Conservation (phyloP, 2,888 invertebrate genomes). For the Ectropis crepuscularia region DNA sequence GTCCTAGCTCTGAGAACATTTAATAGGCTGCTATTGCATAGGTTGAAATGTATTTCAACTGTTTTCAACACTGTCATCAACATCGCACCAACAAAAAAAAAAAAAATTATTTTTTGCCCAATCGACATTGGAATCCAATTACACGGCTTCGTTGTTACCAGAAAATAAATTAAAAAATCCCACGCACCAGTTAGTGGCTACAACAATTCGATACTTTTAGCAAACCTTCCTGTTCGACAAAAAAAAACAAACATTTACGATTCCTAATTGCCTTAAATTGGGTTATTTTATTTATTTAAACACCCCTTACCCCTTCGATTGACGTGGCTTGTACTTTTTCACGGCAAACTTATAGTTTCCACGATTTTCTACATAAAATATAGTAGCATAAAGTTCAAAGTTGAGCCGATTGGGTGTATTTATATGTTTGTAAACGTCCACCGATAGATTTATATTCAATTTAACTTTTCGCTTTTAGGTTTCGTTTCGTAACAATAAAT, state of each 20-base stretch:
- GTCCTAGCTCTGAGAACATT: no score
- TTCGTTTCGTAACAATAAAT: conserved; percentile 39
- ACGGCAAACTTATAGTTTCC: conserved; percentile 15
- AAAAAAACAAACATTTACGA: conserved; percentile 44
- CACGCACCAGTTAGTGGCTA: conserved; percentile 36
- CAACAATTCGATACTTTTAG: conserved; percentile 32
- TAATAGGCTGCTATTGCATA: no score
- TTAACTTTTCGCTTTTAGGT: conserved; percentile 42
- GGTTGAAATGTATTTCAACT: no score
- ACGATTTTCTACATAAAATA: background rate
- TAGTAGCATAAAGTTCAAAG: conserved; percentile 13
- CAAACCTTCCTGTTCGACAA: conserved; percentile 38
- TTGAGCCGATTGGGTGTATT: conserved; percentile 1
- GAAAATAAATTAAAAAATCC: conserved; percentile 40
- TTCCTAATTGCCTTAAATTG: conserved; percentile 56
- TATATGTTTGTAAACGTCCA: conserved; percentile 23
- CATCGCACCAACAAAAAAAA: conserved; percentile 19
- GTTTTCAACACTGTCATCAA: no score
- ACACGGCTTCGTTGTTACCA: conserved; percentile 34
- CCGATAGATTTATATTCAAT: conserved; percentile 44
- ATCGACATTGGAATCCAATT: conserved; percentile 38
- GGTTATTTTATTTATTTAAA: conserved; percentile 64
- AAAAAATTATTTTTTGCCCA: conserved; percentile 28
- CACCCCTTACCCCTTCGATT: conserved; percentile 51
- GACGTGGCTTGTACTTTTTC: conserved; percentile 50